A percentile compares a stretch with the other conserved stretches of the same genome.
phyloP scores from a whole-genome alignment of 2,797 vertebrate genomes.

The Hippocampus kuda region DNA sequence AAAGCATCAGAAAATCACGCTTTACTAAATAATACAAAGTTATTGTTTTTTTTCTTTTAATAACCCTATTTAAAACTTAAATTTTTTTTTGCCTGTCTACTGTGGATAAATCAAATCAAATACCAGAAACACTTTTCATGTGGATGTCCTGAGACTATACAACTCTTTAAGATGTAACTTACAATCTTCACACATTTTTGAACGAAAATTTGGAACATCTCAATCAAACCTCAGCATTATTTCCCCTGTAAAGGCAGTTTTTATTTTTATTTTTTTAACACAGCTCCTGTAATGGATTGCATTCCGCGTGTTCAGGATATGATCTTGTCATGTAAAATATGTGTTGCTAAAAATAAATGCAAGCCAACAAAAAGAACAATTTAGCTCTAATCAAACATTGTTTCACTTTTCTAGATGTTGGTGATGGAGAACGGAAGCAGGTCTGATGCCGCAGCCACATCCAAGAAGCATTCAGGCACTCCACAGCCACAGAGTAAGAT shows the following conservation, averaged over 20 bases:
- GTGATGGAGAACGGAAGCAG: constrained; percentile 65
- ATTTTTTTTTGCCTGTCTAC: too few relatives aligned
- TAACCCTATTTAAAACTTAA: too few relatives aligned
- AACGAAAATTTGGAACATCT: too few relatives aligned
- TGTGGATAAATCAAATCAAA: too few relatives aligned
- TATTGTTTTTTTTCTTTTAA: too few relatives aligned
- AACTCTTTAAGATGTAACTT: background rate
- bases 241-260: background rate
- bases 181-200: background rate
- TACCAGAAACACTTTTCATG: background rate
- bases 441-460: constrained; percentile 54
- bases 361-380: background rate
- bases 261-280: background rate
- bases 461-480: constrained; percentile 61
- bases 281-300: background rate
- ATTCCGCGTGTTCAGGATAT: background rate
- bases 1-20: too few relatives aligned
- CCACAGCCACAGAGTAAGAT: constrained; percentile 66
- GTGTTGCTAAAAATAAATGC: background rate
- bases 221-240: background rate
- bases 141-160: background rate
- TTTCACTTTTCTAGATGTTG: constrained; percentile 5
- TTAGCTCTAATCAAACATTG: background rate
- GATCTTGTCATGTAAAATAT: background rate
- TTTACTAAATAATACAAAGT: too few relatives aligned